Evolutionary conservation across 64 coral and sea anemone species (phyloP).

Genomic region (Anthopleura sola): DNA sequence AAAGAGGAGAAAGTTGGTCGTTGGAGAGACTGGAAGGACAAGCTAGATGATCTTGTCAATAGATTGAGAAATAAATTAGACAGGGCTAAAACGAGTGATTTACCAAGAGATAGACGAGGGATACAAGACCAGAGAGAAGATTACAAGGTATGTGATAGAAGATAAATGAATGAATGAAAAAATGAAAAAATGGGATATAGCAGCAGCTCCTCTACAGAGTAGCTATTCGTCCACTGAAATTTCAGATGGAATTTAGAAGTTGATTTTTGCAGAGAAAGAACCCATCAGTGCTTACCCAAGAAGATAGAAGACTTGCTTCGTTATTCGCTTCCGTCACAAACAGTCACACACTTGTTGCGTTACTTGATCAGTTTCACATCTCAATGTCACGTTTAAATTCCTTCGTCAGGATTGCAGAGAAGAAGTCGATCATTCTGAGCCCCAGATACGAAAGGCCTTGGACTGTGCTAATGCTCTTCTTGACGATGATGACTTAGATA

Average conservation of each 20-base stretch:
- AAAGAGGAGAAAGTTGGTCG: conserved; percentile 12
- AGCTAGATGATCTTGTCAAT: conserved; percentile 10
- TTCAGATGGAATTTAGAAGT: too few species aligned
- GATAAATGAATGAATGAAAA: too few species aligned
- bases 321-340: too few species aligned
- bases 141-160: not conserved
- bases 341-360: too few species aligned
- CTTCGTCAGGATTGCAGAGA: not conserved
- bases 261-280: too few species aligned
- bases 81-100: not conserved
- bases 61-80: not conserved
- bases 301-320: too few species aligned
- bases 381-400: not conserved
- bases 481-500: not conserved
- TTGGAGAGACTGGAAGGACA: conserved; percentile 6
- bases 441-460: not conserved
- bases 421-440: not conserved
- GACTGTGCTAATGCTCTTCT: conserved; percentile 8
- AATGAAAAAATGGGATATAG: too few species aligned
- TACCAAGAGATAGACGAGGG: not conserved
- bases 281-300: too few species aligned
- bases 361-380: not conserved
- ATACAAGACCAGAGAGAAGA: not conserved
- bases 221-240: too few species aligned
- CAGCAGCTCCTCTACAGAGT: too few species aligned